Evolutionary conservation across 2,888 invertebrate species (phyloP).

Genomic region (Teleiodes luculella): DNA sequence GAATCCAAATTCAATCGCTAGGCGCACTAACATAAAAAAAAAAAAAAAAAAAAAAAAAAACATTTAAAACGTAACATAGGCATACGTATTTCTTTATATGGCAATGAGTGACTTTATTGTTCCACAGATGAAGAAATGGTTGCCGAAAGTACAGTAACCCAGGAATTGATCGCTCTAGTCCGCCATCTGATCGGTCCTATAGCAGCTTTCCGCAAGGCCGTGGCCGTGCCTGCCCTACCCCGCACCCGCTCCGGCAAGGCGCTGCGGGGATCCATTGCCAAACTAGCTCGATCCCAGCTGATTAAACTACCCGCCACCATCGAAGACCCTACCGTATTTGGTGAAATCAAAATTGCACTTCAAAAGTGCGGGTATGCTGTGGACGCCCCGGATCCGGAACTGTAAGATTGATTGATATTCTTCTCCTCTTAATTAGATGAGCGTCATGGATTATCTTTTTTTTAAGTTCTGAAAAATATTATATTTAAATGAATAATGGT

Average conservation of each 20-base stretch:
- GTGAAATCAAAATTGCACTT: slow-evolving; percentile 85
- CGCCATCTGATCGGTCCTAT: slow-evolving; percentile 88
- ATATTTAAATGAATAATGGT: too few species aligned
- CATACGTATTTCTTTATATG: too few species aligned
- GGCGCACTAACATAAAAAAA: too few species aligned
- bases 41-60: too few species aligned
- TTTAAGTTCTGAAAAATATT: too few species aligned
- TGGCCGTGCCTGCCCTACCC: slow-evolving; percentile 89
- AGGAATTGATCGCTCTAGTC: slow-evolving; percentile 63
- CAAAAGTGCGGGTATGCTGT: slow-evolving; percentile 87
- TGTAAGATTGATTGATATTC: too few species aligned
- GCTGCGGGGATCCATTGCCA: slow-evolving; percentile 89
- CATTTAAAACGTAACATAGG: too few species aligned
- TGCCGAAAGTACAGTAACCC: slow-evolving; percentile 62
- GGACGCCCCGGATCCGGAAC: slow-evolving; percentile 82
- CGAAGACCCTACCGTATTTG: slow-evolving; percentile 90
- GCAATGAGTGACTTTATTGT: neutral
- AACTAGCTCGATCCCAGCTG: slow-evolving; percentile 88
- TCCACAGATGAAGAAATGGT: slow-evolving; percentile 65
- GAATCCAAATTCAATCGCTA: too few species aligned
- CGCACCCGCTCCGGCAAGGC: slow-evolving; percentile 87
- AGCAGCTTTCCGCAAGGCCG: slow-evolving; percentile 90
- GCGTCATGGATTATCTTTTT: too few species aligned
- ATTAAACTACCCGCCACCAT: slow-evolving; percentile 91
- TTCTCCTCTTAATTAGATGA: too few species aligned